Base-by-base conservation (phyloP, 2,113 vertebrate species). In the Protomyctophum bolini region DNA sequence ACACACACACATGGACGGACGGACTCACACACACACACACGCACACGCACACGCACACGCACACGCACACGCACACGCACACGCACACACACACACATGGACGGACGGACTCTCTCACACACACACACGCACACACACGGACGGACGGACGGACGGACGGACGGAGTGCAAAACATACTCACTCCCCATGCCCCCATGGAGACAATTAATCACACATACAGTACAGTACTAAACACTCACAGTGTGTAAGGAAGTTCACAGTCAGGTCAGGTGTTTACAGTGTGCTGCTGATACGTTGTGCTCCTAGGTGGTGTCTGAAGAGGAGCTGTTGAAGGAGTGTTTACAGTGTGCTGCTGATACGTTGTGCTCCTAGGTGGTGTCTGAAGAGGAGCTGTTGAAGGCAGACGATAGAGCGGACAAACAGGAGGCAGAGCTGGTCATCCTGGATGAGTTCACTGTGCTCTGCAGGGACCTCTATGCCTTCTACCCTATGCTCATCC, bases 401-500 rank as follows among this genome's bases (percentile, higher is more conserved):
- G 95, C 96, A 0, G 97, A 99, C 58, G 86, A 83, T 84, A 97
- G 95, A 89, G 83, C 87, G 6, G 97, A 98, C 86, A 97, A 93
- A 0, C 97, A 98, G 83, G 97, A 99, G 87, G 95, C 97, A 0
- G 97, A 99, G 86, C 93, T 99, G 41, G 94, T 96, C 62, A 96
- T 99, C 91, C 91, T 99, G 28, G 97, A 98, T 41, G 97, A 99
- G 84, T 99, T 99, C 75, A 95, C 96, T 6, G 89, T 99, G 62
- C 96, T 99, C 76, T 98, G 96, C 88, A 92, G 97, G 72, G 97
- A 99, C 54, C 96, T 99, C 56, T 99, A 99, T 0, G 94, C 97
- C 41, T 99, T 99, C 92, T 99, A 99, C 87, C 97, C 97, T 71
- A 97, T 99, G 95, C 91, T 99, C 58, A 98, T 99, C 78, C 94